Evolutionary conservation across 2,797 vertebrate species (phyloP).

Genomic region (Periophthalmus magnuspinnatus): DNA sequence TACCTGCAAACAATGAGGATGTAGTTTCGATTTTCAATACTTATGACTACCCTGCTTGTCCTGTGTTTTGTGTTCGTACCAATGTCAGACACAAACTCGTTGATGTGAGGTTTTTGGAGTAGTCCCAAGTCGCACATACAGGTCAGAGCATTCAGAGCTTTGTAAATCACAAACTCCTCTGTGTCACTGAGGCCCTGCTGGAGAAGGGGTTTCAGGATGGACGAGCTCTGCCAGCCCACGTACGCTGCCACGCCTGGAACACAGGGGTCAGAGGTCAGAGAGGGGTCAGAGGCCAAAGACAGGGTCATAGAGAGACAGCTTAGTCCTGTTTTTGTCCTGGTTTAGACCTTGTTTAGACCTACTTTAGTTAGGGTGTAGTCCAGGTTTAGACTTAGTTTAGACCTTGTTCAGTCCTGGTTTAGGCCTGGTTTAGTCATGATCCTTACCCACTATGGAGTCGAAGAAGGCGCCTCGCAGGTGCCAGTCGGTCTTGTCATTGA

Average conservation of each 20-base stretch:
- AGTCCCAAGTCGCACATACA: conserved; percentile 97
- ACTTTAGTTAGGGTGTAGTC: not conserved
- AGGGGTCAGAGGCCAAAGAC: not conserved
- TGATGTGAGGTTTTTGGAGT: conserved; percentile 95
- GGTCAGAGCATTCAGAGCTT: conserved; percentile 93
- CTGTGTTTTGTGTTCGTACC: conserved; percentile 72
- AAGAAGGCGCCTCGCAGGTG: conserved; percentile 97
- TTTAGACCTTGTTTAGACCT: too few relatives aligned
- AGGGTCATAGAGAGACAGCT: too few relatives aligned
- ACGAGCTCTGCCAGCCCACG: conserved; percentile 98
- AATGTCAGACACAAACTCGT: conserved; percentile 95
- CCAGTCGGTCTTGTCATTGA: conserved; percentile 99
- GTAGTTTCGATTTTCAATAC: too few relatives aligned
- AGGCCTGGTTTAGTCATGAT: not conserved
- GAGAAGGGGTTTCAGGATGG: conserved; percentile 94
- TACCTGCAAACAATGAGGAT: too few relatives aligned
- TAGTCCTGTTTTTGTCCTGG: too few relatives aligned
- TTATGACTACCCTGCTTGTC: too few relatives aligned
- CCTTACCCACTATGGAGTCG: conserved; percentile 95
- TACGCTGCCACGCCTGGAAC: conserved; percentile 92
- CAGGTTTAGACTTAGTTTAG: not conserved
- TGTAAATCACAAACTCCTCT: conserved; percentile 98
- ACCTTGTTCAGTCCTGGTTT: too few relatives aligned
- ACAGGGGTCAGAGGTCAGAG: not conserved
- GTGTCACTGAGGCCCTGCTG: conserved; percentile 96